Evolutionary conservation across 2,113 vertebrate species (phyloP).

Genomic region (Bubo bubo): DNA sequence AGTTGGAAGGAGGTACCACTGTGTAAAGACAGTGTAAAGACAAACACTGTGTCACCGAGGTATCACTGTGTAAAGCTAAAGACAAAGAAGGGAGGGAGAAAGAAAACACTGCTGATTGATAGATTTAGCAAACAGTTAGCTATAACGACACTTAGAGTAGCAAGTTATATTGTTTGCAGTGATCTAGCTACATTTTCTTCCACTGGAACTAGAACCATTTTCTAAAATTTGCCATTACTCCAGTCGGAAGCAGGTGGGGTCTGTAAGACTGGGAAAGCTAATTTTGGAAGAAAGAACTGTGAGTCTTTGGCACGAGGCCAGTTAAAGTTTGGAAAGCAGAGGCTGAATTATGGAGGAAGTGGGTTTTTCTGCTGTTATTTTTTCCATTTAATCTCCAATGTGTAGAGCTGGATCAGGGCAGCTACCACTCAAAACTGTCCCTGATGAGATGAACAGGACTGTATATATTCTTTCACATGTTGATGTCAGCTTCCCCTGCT

Average conservation of each 20-base stretch:
- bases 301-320: background rate
- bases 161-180: background rate
- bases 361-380: background rate
- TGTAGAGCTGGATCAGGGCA: fast-evolving
- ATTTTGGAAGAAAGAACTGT: background rate
- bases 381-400: background rate
- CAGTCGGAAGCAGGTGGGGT: background rate
- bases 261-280: background rate
- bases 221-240: background rate
- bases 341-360: background rate
- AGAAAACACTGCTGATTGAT: background rate
- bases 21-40: background rate
- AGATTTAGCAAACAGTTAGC: background rate
- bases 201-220: background rate
- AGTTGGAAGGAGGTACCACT: background rate
- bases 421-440: background rate
- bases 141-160: background rate
- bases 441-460: background rate
- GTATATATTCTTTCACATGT: background rate
- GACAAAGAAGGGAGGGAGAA: background rate
- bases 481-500: background rate
- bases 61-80: background rate
- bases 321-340: background rate
- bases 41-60: too few species aligned
- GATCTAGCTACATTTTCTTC: background rate